Base-by-base conservation (phyloP, 1,140 invertebrate genomes). In the Drosophila setifemur region DNA sequence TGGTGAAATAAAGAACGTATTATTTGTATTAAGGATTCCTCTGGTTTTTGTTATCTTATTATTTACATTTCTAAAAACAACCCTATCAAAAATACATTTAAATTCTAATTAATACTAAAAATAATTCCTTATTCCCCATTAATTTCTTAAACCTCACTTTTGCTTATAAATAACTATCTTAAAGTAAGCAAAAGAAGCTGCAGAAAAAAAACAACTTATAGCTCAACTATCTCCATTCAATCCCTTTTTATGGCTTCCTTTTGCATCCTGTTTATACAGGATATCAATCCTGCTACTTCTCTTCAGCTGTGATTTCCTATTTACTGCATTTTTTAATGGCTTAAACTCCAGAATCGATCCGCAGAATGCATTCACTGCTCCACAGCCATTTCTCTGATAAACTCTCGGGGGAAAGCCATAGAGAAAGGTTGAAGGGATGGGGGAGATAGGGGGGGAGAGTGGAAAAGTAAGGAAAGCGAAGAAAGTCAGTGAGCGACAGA, bases 311-410 rank as follows among this genome's bases (percentile, higher is more conserved):
- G 37, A 58, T 19, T 58, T 61, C 37, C 57, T 58, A 55, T 61
- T 61, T 61, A 61, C 52, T 61, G 57, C 57, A 43, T 42, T 58
- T 50, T 43, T 61, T 61, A 60, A 60, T 60, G 26, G 52, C 52
- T 60, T 11, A 31, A 58, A 42, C 52, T 54, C n/a, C 37, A 7
- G 19, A 57, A 61, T 61, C 57, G 57, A 61, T 61, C 26, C 33
- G 57, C 57, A 33, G 52, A 58, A 33, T 61, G 50, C 57, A 61
- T 61, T 57, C 52, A 61, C 35, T 57, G 57, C 50, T 42, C 14
- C 52, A 25, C 35, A 19, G 12, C 50, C 50, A 61, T 55, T 61
- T 57, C 11, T 9, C 57, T 57, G 57, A 61, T 61, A 57, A 61
- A 61, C 57, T 43, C 19, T 11, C 25, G 35, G 16, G 40, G 55